Conservation (phyloP, 2,797 vertebrate species). For the Enoplosus armatus region DNA sequence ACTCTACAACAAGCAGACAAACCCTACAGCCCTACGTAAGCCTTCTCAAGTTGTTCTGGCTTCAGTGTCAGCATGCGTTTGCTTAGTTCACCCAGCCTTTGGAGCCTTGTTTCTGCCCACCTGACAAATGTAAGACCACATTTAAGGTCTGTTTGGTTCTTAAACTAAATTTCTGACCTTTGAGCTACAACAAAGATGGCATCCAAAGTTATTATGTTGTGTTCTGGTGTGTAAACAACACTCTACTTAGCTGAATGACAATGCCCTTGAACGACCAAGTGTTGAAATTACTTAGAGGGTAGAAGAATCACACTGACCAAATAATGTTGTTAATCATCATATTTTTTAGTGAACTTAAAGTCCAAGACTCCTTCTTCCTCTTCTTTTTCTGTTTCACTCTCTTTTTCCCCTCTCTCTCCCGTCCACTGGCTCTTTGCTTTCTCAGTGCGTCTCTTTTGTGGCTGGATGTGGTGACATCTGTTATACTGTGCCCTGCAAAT, state of each 20-base stretch:
- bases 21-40: too few relatives aligned
- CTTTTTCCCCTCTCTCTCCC: neutral
- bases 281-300: too few relatives aligned
- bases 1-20: neutral
- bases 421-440: neutral
- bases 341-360: neutral
- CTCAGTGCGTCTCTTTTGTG: neutral
- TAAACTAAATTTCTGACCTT: neutral
- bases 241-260: too few relatives aligned
- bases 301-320: neutral
- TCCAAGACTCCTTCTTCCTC: neutral
- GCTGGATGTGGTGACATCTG: slow-evolving; percentile 35
- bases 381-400: neutral
- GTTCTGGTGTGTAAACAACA: too few relatives aligned
- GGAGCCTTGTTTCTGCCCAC: neutral
- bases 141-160: neutral
- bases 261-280: too few relatives aligned
- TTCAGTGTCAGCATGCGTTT: neutral
- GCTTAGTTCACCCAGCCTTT: slow-evolving; percentile 13
- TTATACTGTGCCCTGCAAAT: slow-evolving; percentile 1
- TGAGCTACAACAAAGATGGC: neutral
- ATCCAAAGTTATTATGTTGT: neutral
- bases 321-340: neutral
- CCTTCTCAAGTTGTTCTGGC: neutral
- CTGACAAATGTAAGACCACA: neutral